Percentiles rank a stretch among this genome's conserved stretches.
Evolutionary conservation across 2,888 invertebrate genomes (phyloP).

Genomic region (Nasonia oneida): DNA sequence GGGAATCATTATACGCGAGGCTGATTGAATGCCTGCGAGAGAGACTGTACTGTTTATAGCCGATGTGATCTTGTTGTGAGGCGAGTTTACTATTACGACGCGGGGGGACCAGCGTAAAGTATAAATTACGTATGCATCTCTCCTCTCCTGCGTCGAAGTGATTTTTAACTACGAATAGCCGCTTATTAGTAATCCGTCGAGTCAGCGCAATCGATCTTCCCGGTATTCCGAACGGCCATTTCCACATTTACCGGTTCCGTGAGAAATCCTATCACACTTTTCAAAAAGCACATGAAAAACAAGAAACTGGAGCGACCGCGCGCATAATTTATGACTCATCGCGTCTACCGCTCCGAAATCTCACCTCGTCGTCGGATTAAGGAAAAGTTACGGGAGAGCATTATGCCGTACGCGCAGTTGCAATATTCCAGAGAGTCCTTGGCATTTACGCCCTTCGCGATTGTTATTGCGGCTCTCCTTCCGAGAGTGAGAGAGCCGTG

Average conservation of each 20-base stretch:
- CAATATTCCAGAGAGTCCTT: constrained; percentile 1
- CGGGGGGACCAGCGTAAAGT: neutral
- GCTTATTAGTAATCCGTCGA: neutral
- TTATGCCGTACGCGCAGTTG: neutral
- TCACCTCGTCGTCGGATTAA: neutral
- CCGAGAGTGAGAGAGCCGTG: neutral
- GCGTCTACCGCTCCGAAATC: neutral
- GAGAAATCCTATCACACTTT: neutral
- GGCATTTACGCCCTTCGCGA: constrained; percentile 7
- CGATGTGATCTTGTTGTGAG: neutral
- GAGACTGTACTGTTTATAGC: neutral
- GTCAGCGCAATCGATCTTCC: neutral
- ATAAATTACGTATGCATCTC: neutral
- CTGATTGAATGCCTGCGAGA: neutral
- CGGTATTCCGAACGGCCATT: neutral
- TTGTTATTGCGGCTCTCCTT: constrained; percentile 10
- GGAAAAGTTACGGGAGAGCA: neutral
- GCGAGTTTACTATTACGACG: too few species aligned
- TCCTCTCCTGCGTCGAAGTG: neutral
- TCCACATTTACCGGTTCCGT: constrained; percentile 5
- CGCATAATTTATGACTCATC: constrained; percentile 4
- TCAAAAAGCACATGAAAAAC: neutral
- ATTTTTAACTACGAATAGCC: neutral
- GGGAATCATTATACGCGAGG: neutral
- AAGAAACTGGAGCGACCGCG: neutral